A percentile compares a stretch with the other conserved stretches of the same genome.
Conservation (phyloP, 2,888 invertebrate species). For the Scrobipalpa atriplicella region DNA sequence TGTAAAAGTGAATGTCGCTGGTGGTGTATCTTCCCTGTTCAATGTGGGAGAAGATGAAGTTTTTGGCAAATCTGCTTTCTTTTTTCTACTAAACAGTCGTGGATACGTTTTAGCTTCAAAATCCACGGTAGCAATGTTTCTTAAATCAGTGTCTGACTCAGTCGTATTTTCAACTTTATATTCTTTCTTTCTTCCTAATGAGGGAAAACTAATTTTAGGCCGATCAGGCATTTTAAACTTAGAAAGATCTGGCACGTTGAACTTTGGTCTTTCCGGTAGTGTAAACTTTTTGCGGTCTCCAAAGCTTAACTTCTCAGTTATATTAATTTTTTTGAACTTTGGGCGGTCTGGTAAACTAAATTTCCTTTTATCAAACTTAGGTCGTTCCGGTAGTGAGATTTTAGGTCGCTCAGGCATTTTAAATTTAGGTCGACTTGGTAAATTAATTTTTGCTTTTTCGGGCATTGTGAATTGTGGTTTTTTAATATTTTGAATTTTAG, state of each 20-base stretch:
- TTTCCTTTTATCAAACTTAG: slow-evolving; percentile 85
- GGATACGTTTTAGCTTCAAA: slow-evolving; percentile 91
- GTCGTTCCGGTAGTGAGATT: slow-evolving; percentile 80
- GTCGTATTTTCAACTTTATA: slow-evolving; percentile 59
- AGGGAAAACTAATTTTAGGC: slow-evolving; percentile 85
- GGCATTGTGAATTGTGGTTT: slow-evolving; percentile 79
- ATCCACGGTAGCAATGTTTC: slow-evolving; percentile 83
- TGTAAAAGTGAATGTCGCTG: slow-evolving; percentile 85
- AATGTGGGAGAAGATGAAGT: slow-evolving; percentile 80
- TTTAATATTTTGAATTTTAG: slow-evolving; percentile 85
- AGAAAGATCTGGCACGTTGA: slow-evolving; percentile 79
- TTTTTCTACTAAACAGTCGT: slow-evolving; percentile 84
- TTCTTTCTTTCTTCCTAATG: slow-evolving; percentile 80
- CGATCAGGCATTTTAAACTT: slow-evolving; percentile 83
- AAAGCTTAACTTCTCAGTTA: slow-evolving; percentile 80
- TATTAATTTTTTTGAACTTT: slow-evolving; percentile 74
- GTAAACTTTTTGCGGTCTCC: slow-evolving; percentile 85
- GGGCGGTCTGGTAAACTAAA: slow-evolving; percentile 85
- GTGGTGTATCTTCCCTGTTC: slow-evolving; percentile 82
- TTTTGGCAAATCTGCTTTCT: slow-evolving; percentile 69
- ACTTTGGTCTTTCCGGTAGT: slow-evolving; percentile 83
- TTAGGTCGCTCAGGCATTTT: slow-evolving; percentile 81
- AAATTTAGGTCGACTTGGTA: slow-evolving; percentile 81
- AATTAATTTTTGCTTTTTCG: slow-evolving; percentile 81
- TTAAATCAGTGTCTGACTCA: slow-evolving; percentile 64